Evolutionary conservation across 2,113 vertebrate genomes (phyloP), one percentile per base, ranked within the genome.

Genomic region (Esox niger): DNA sequence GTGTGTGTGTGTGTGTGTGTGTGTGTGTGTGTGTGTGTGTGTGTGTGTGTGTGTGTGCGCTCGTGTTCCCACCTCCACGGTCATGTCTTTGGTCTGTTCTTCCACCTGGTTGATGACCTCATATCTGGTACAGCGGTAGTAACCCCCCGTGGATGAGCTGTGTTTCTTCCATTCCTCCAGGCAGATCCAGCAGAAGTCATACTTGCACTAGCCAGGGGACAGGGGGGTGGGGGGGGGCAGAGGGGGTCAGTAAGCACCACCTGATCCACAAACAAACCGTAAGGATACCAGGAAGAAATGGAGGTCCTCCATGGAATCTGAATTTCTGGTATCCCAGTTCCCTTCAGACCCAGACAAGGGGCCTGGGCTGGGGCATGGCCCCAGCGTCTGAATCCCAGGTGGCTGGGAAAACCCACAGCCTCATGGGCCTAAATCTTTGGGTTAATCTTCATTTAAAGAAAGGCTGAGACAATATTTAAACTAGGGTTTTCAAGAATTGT

Each of bases 151-250:
- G 49, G 97, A 98, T 55, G 97, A 99, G 87, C 97, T 99, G 87
- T 99, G 97, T 60, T 99, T 99, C 86, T 99, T 99, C 97, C 97
- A 99, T 75, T 99, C 97, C 88, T 99, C 97, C 84, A 99, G 87
- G 81, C 97, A 99, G 88, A 99, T 99, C 97, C 97, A 99, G 89
- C 97, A 99, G 82, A 99, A 99, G 84, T 99, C 97, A 64, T 98
- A 98, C 81, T 99, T 99, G 72, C 96, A 98, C 96, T 98, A 84
- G 10, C 87, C 66, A 9, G 21, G 8, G 7, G 66, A 20, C 26
- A 46, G 6, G 43, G 20, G 6, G n/a, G 47, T 4, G 1, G 17
- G n/a, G 47, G n/a, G 1, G 17, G 15, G n/a, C n/a, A n/a, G n/a
- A 49, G 47, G 47, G 3, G 20, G 23, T 47, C 30, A 46, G 54